These are phyloP conservation scores for Hyppa rectilinea DNA, from an alignment of 2,888 invertebrate genomes.

Conservation along the genomic window DNA sequence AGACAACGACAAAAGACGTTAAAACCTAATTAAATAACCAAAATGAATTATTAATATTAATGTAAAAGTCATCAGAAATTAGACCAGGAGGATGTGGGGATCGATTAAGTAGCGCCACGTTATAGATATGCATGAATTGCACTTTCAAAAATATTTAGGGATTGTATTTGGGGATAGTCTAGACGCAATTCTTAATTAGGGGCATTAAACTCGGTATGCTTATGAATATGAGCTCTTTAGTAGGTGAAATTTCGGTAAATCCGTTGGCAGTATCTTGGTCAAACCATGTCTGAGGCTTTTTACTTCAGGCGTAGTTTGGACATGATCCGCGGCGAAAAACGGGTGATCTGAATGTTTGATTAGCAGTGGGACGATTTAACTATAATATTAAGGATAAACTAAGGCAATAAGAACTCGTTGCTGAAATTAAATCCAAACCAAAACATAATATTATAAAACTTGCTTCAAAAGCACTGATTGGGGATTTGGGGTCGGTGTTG, in stretches of 20 bases:
- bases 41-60: slow-evolving; percentile 28
- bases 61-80: slow-evolving; percentile 12
- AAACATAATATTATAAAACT: not conserved
- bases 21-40: slow-evolving; percentile 37
- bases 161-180: no score
- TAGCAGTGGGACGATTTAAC: not conserved
- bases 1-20: slow-evolving; percentile 37
- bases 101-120: slow-evolving; percentile 5
- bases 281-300: not conserved
- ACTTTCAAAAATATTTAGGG: slow-evolving; percentile 12
- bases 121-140: not conserved
- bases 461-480: not conserved
- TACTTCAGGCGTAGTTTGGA: not conserved
- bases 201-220: not conserved
- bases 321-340: not conserved
- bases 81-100: slow-evolving; percentile 3
- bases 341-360: not conserved
- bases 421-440: not conserved
- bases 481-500: not conserved
- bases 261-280: not conserved
- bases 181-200: not conserved
- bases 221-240: slow-evolving; percentile 11
- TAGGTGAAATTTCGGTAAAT: not conserved
- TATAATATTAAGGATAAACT: not conserved
- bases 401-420: not conserved